phyloP scores from a whole-genome alignment of 2,888 invertebrate species.

The Crioceris asparagi region DNA sequence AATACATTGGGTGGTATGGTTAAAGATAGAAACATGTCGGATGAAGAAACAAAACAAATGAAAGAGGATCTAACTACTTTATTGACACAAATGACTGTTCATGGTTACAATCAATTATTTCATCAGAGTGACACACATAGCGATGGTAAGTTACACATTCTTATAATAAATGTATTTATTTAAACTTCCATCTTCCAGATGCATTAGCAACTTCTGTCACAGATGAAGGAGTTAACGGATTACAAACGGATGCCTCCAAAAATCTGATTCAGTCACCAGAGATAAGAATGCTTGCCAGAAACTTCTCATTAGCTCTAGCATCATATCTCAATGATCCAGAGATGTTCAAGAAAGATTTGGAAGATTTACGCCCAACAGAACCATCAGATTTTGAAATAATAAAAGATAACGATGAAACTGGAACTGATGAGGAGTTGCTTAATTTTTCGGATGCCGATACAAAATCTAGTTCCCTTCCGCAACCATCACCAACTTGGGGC shows the following conservation, averaged over 20 bases:
- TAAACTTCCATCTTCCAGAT: no score
- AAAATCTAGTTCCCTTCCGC: slow-evolving; percentile 28
- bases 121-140: no score
- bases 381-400: slow-evolving; percentile 43
- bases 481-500: slow-evolving; percentile 35
- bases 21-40: slow-evolving; percentile 27
- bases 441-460: slow-evolving; percentile 62
- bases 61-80: slow-evolving; percentile 46
- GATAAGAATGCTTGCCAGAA: slow-evolving; percentile 69
- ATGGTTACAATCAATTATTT: slow-evolving; percentile 47
- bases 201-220: slow-evolving; percentile 4
- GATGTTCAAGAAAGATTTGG: slow-evolving; percentile 65
- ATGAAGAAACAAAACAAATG: slow-evolving; percentile 22
- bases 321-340: slow-evolving; percentile 75
- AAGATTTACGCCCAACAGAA: slow-evolving; percentile 69
- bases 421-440: slow-evolving; percentile 59
- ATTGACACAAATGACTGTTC: slow-evolving; percentile 56
- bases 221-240: slow-evolving; percentile 37
- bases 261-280: slow-evolving; percentile 42
- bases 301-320: slow-evolving; percentile 73
- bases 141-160: no score
- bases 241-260: slow-evolving; percentile 35
- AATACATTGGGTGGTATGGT: slow-evolving; percentile 52
- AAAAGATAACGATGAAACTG: slow-evolving; percentile 23
- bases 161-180: no score